Base-by-base conservation (phyloP, 2,113 vertebrate species). In the Tetrax tetrax region DNA sequence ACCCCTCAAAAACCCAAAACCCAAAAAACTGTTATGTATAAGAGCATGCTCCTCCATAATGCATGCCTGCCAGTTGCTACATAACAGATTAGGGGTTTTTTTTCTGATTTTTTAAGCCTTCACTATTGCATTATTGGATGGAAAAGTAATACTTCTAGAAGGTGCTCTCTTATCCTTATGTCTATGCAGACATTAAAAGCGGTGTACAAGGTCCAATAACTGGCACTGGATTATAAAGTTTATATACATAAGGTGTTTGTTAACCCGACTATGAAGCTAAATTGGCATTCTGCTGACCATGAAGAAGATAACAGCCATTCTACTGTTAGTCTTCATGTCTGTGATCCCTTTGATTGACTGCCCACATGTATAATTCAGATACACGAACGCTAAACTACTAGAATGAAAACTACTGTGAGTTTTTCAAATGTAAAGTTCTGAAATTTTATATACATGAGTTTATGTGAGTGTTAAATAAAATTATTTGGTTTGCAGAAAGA, bases 381-480 rank as follows among this genome's bases (percentile, higher is more conserved):
- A 54, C 7, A 17, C 2, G 12, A 82, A 89, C 10, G 14, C 71
- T 76, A 83, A 93, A 78, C 51, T 82, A 69, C 33, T 82, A 48
- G 21, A 95, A 83, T 68, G 28, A 50, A 59, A 94, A 86, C 41
- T 66, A 60, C 45, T 87, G 87, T 19, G 82, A 95, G 56, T 41
- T 89, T 90, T 79, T 69, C 13, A 31, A 81, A 80, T 7, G 24
- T 27, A 16, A 84, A 85, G 54, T 47, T 90, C 33, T 69, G 56
- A 87, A 87, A 92, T 83, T 60, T 72, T 69, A 91, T 76, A 90
- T 41, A 75, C 16, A 48, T 4, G 0, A 59, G 68, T 86, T 68
- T 81, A 82, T 81, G 68, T 77, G 16, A 92, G 70, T 61, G 45
- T 29, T 83, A 70, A 96, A 94, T 81, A 35, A 90, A 82, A 82